Evolutionary conservation across 2,888 invertebrate genomes (phyloP), one percentile per base, ranked within the genome.

Genomic region (Deilephila porcellus): DNA sequence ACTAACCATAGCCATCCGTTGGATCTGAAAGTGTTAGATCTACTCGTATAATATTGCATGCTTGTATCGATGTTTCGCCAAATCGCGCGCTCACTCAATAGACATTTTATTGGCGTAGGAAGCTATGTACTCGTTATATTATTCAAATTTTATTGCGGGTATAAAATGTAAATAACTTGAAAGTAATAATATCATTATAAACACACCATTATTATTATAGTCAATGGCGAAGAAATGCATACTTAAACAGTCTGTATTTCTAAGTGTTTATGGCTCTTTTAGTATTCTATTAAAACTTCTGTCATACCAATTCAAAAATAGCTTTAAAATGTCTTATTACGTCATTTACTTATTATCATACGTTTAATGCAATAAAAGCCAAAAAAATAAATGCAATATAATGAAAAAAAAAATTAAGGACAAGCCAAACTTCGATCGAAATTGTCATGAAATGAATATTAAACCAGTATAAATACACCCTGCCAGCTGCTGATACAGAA

Each of bases 181-280:
- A 56, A 56, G 45, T 45, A 14, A 45, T 45, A 6, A 56, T 56
- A n/a, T 17, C 52, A 52, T n/a, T n/a, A n/a, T 56, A 56, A 56
- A n/a, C 56, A n/a, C 3, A 56, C 56, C 56, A 56, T n/a, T 56
- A 56, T n/a, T 56, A 56, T 56, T 19, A 56, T n/a, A 56, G 56
- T n/a, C n/a, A n/a, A 56, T n/a, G n/a, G 19, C n/a, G n/a, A 56
- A 56, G 56, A n/a, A 56, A 56, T 56, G n/a, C 56, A 56, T 45
- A 14, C 45, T 45, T 11, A 45, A 45, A 11, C 45, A 45, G 6
- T 56, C 5, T n/a, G n/a, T 56, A n/a, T 4, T 56, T n/a, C 6
- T n/a, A 6, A 6, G 56, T 56, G n/a, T 56, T 56, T 56, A n/a
- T 56, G 5, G 56, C n/a, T n/a, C 6, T 56, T 56, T 56, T n/a